These are phyloP conservation scores for Pocillopora meandrina DNA, from an alignment of 92 coral and sea anemone genomes.

Conservation along the genomic window DNA sequence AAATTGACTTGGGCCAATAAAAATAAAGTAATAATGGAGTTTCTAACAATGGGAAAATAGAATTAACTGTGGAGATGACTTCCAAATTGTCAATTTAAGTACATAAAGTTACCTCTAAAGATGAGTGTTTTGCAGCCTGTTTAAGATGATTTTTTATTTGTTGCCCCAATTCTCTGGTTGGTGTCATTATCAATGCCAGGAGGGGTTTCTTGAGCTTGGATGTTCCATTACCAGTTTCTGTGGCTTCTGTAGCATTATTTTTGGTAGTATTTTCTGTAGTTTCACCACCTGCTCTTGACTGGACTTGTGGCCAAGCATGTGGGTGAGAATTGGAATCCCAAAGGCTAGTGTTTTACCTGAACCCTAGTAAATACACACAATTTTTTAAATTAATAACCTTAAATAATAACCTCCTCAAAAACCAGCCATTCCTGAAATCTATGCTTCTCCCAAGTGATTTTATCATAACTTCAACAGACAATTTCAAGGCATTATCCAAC, in stretches of 20 bases:
- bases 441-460: too few species aligned
- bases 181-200: conserved; percentile 84
- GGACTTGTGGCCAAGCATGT: conserved; percentile 50
- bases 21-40: too few species aligned
- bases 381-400: too few species aligned
- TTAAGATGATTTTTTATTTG: conserved; percentile 83
- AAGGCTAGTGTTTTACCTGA: conserved; percentile 97
- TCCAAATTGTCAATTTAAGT: too few species aligned
- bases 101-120: conserved; percentile 58
- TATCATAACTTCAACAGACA: too few species aligned
- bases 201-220: conserved; percentile 36
- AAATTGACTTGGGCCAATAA: too few species aligned
- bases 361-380: conserved; percentile 67
- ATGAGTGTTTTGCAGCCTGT: conserved; percentile 69
- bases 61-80: too few species aligned
- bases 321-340: conserved; percentile 90
- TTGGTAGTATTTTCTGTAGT: conserved; percentile 9
- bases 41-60: too few species aligned
- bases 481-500: too few species aligned
- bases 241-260: background rate
- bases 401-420: too few species aligned
- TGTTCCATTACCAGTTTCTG: conserved; percentile 3
- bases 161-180: conserved; percentile 95
- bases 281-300: conserved; percentile 10
- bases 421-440: too few species aligned